Percentiles rank a stretch among this genome's conserved stretches.
Conservation (phyloP, 2,797 vertebrate species). For the Australoheros facetus region DNA sequence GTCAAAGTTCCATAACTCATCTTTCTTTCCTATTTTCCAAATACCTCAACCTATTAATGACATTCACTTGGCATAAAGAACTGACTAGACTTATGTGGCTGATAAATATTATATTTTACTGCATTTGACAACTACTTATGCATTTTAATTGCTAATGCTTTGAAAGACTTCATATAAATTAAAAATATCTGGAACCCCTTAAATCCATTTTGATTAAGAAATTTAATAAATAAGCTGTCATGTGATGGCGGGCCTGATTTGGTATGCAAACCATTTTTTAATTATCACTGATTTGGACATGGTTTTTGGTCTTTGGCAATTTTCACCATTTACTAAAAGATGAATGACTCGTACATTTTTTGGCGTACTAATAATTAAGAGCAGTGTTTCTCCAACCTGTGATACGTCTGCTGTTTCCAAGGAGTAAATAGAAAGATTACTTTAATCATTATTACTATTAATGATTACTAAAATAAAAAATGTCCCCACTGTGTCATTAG, state of each 20-base stretch:
- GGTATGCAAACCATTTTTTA: neutral
- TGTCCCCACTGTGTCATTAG: neutral
- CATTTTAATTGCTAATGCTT: neutral
- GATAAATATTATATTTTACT: neutral
- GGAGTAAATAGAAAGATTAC: neutral
- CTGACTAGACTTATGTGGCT: neutral
- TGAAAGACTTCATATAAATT: neutral
- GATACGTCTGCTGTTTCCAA: too few species aligned
- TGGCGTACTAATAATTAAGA: neutral
- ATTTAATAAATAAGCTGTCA: neutral
- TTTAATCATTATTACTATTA: neutral
- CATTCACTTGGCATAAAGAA: neutral
- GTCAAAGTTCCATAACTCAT: neutral
- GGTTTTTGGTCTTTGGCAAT: neutral
- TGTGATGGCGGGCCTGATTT: neutral
- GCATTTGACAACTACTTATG: neutral
- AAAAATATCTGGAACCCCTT: neutral
- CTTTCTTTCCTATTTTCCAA: too few species aligned
- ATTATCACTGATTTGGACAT: neutral
- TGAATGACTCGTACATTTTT: neutral
- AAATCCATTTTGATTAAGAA: neutral
- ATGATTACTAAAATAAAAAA: neutral
- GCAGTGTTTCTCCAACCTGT: neutral
- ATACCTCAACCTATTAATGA: neutral
- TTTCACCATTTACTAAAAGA: neutral